Evolutionary conservation across 2,797 vertebrate genomes (phyloP).

Genomic region (Epinephelus malabaricus): DNA sequence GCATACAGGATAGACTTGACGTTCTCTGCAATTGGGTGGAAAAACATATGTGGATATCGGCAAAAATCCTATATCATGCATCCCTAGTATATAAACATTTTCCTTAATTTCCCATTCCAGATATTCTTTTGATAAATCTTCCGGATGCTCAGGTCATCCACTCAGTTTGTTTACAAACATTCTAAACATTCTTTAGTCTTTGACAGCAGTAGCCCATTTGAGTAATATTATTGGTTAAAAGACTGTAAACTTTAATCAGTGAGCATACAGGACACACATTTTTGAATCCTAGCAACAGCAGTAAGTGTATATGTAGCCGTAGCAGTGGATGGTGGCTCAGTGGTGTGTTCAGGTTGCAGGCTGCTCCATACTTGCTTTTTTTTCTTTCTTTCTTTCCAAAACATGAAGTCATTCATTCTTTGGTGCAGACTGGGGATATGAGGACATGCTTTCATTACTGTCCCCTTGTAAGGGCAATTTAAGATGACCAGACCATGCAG

Average conservation of each 20-base stretch:
- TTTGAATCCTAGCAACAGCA: neutral
- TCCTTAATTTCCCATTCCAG: neutral
- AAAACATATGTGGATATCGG: no score
- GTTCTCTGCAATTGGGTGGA: no score
- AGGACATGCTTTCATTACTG: constrained; percentile 41
- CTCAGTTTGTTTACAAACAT: neutral
- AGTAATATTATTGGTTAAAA: neutral
- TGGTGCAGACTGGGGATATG: constrained; percentile 27
- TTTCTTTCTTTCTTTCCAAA: constrained; percentile 42
- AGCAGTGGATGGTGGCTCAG: neutral
- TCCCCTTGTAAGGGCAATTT: constrained; percentile 65
- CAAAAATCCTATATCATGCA: no score
- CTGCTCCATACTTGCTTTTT: constrained; percentile 4
- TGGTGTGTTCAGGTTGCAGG: neutral
- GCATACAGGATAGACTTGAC: no score
- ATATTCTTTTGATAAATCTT: neutral
- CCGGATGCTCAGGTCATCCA: no score
- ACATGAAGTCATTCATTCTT: constrained; percentile 64
- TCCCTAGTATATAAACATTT: neutral
- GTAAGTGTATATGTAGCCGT: neutral
- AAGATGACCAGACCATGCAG: constrained; percentile 37
- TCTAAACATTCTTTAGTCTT: neutral
- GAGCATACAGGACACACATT: neutral
- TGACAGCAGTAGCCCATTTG: neutral
- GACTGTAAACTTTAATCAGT: neutral